Conservation (phyloP, 2,113 vertebrate genomes). For the Mustela nigripes region DNA sequence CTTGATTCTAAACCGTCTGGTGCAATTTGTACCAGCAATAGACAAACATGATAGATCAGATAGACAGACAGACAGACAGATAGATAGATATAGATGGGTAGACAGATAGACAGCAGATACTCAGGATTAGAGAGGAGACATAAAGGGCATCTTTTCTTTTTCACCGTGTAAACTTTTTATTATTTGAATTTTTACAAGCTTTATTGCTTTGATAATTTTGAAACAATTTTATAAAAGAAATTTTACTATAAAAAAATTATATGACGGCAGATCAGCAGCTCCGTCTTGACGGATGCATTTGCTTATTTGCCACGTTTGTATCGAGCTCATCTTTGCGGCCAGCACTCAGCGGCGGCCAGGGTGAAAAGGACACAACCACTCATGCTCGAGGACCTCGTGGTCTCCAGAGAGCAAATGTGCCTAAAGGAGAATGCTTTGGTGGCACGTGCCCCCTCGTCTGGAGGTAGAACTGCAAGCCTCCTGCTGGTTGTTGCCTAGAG, state of each 20-base stretch:
- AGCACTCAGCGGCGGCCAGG: not conserved
- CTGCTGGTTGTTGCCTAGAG: not conserved
- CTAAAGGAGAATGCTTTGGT: fast-evolving
- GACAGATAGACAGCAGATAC: not conserved
- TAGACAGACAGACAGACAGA: no score
- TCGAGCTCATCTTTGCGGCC: not conserved
- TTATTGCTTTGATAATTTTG: not conserved
- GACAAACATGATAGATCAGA: not conserved
- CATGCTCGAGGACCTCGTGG: not conserved
- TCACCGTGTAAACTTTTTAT: not conserved
- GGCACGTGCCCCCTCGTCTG: fast-evolving
- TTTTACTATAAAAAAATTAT: not conserved
- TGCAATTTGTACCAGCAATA: not conserved
- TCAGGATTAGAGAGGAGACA: not conserved
- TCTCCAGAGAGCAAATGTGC: fast-evolving
- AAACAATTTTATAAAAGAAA: not conserved
- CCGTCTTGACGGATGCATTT: not conserved
- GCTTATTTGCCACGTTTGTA: not conserved
- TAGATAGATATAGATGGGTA: not conserved
- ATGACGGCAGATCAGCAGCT: not conserved
- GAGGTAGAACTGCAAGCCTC: not conserved
- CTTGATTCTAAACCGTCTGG: not conserved
- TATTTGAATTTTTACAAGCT: not conserved
- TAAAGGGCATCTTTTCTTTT: not conserved
- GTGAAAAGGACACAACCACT: not conserved